phyloP scores from a whole-genome alignment of 2,113 vertebrate genomes.

The Dolichallabes microphthalmus region DNA sequence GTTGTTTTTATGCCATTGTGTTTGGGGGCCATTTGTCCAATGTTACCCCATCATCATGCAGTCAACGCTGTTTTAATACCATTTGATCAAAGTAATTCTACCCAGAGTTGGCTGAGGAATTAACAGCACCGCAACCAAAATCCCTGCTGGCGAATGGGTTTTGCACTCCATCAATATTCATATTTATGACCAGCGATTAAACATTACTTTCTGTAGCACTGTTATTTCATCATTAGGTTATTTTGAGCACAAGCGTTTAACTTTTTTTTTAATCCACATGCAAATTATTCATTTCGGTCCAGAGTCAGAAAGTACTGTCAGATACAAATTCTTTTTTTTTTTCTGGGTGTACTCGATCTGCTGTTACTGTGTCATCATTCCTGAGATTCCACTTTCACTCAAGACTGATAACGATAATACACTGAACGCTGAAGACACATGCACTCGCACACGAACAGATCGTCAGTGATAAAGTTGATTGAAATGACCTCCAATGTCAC shows the following conservation, averaged over 20 bases:
- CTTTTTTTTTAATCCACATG: neutral
- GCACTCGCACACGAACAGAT: conserved; percentile 2
- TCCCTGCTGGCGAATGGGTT: neutral
- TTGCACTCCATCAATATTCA: neutral
- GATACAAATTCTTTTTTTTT: neutral
- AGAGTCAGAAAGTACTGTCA: neutral
- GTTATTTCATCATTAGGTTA: neutral
- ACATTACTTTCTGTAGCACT: neutral
- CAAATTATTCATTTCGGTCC: neutral
- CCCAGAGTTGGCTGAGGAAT: too few relatives aligned
- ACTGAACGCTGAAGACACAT: neutral
- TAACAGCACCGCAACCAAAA: too few relatives aligned
- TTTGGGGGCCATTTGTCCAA: too few relatives aligned
- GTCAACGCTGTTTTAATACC: too few relatives aligned
- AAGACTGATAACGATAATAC: conserved; percentile 7
- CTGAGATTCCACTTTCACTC: conserved; percentile 6
- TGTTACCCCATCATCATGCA: too few relatives aligned
- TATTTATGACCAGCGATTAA: neutral
- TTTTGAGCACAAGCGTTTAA: neutral
- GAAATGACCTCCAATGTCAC: conserved; percentile 46
- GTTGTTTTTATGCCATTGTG: too few relatives aligned
- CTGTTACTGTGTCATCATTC: conserved; percentile 5
- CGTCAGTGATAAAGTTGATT: conserved; percentile 34
- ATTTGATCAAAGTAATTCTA: too few relatives aligned
- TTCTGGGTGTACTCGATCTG: neutral